Evolutionary conservation across 2,888 invertebrate genomes (phyloP).

Genomic region (Papilio elwesi): DNA sequence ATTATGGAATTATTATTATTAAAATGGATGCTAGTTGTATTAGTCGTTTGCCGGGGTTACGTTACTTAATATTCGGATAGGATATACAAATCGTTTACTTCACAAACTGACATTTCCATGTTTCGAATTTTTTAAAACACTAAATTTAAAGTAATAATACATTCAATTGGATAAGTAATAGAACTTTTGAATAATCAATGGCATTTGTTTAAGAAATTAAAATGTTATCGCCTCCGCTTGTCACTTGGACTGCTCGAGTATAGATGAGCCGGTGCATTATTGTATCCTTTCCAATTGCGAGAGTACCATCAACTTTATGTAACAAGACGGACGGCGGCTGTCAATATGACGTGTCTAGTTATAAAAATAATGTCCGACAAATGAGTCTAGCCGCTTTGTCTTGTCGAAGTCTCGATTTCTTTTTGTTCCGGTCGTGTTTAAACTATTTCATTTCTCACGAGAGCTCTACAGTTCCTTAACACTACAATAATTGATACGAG

Average conservation of each 20-base stretch:
- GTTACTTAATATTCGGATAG: too few relatives aligned
- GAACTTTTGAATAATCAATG: too few relatives aligned
- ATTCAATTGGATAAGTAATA: too few relatives aligned
- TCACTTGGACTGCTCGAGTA: conserved; percentile 44
- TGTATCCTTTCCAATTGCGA: conserved; percentile 58
- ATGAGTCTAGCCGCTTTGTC: conserved; percentile 38
- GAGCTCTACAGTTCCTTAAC: too few relatives aligned
- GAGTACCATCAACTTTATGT: conserved; percentile 56
- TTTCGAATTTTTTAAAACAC: too few relatives aligned
- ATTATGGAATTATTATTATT: too few relatives aligned
- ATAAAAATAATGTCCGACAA: conserved; percentile 45
- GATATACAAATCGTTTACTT: too few relatives aligned
- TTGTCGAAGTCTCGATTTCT: conserved; percentile 8
- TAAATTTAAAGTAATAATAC: too few relatives aligned
- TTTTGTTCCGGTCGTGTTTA: not conserved
- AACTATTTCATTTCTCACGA: not conserved
- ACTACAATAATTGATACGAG: too few relatives aligned
- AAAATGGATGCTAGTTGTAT: too few relatives aligned
- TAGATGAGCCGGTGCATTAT: conserved; percentile 51
- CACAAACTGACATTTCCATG: too few relatives aligned
- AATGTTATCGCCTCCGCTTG: not conserved
- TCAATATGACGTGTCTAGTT: conserved; percentile 42
- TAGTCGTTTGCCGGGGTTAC: too few relatives aligned
- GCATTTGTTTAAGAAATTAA: not conserved
- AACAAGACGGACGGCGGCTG: conserved; percentile 48